A percentile compares a stretch with the other conserved stretches of the same genome.
phyloP scores from a whole-genome alignment of 2,113 vertebrate genomes.

The Candoia aspera region DNA sequence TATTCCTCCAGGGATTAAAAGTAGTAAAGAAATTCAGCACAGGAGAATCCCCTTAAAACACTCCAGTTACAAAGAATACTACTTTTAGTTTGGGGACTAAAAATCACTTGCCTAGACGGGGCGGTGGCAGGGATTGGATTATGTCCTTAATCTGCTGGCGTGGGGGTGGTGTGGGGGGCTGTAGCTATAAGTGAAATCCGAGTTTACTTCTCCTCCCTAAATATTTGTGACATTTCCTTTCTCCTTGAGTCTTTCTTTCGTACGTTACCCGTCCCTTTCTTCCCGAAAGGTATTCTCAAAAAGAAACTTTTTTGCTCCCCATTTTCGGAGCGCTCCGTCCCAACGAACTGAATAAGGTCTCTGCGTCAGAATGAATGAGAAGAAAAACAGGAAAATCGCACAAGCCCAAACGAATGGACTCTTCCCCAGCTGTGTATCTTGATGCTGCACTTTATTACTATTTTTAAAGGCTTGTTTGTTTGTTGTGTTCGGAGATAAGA shows the following conservation, averaged over 20 bases:
- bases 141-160: background rate
- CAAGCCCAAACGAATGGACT: background rate
- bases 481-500: background rate
- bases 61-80: background rate
- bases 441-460: background rate
- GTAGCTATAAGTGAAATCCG: too few species aligned
- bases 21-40: background rate
- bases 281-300: background rate
- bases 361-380: background rate
- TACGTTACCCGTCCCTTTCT: background rate
- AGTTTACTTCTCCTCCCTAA: too few species aligned
- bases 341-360: background rate
- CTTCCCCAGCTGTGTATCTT: background rate
- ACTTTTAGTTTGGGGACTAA: background rate
- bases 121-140: background rate
- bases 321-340: background rate
- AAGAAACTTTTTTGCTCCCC: background rate
- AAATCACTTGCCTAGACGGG: background rate
- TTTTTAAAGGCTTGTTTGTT: background rate
- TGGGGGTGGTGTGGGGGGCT: fast-evolving
- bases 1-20: background rate
- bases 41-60: background rate
- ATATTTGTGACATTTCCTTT: background rate
- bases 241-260: background rate
- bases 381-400: background rate